Evolutionary conservation across 2,113 vertebrate genomes (phyloP).

Genomic region (Chaenocephalus aceratus): DNA sequence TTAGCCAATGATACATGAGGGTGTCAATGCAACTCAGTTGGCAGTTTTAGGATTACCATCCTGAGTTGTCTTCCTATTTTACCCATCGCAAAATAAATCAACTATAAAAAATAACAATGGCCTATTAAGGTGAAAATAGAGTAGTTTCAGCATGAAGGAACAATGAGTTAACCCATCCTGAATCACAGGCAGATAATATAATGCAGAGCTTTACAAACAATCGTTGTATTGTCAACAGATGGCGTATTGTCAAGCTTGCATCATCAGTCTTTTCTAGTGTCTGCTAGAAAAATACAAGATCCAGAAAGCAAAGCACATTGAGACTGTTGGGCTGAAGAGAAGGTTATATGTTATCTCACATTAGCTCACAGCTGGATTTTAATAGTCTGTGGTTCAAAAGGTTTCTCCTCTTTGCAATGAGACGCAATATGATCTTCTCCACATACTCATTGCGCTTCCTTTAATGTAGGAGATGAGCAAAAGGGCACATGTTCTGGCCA

Average conservation of each 20-base stretch:
- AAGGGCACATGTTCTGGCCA: conserved; percentile 11
- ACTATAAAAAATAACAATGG: background rate
- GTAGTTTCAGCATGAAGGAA: background rate
- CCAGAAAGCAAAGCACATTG: background rate
- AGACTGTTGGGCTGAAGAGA: conserved; percentile 23
- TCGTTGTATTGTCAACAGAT: conserved; percentile 21
- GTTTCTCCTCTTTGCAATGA: background rate
- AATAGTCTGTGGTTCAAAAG: background rate
- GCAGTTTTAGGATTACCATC: too few relatives aligned
- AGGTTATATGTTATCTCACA: background rate
- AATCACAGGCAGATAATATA: background rate
- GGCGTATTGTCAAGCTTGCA: background rate
- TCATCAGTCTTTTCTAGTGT: conserved; percentile 10
- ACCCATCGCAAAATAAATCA: background rate
- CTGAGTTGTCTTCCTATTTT: background rate
- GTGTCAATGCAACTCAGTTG: background rate
- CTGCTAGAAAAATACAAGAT: background rate
- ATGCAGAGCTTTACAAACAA: background rate
- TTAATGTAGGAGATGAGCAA: background rate
- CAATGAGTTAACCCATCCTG: background rate
- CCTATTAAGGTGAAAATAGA: background rate
- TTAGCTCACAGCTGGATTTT: background rate
- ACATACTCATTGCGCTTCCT: background rate
- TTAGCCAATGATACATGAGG: background rate
- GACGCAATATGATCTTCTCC: background rate